Evolutionary conservation across 2,797 vertebrate species (phyloP).

Genomic region (Phoxinus dragarum): DNA sequence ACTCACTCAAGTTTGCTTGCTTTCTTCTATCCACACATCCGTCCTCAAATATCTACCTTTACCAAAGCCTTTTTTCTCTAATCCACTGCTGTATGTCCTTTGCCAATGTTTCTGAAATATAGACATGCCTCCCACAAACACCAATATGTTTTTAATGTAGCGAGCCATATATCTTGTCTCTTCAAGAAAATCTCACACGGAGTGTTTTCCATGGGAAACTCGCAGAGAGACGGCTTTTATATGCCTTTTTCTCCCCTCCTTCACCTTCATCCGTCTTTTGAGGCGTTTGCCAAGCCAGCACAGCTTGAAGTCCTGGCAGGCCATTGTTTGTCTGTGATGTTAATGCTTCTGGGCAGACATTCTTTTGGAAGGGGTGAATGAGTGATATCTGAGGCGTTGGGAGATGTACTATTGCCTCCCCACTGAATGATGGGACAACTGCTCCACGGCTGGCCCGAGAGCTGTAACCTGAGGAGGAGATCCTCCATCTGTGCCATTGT

Average conservation of each 20-base stretch:
- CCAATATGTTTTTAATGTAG: slow-evolving; percentile 76
- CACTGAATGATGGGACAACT: slow-evolving; percentile 76
- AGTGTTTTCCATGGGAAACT: slow-evolving; percentile 71
- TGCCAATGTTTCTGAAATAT: slow-evolving; percentile 47
- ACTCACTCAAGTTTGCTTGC: slow-evolving; percentile 40
- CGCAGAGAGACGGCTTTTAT: slow-evolving; percentile 65
- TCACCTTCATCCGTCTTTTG: slow-evolving; percentile 62
- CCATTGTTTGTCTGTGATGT: slow-evolving; percentile 60
- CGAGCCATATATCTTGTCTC: slow-evolving; percentile 56
- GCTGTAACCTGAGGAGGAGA: slow-evolving; percentile 70
- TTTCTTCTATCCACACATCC: slow-evolving; percentile 12
- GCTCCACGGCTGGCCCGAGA: slow-evolving; percentile 48
- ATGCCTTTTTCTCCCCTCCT: slow-evolving; percentile 57
- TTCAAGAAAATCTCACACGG: slow-evolving; percentile 50
- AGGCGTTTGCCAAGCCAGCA: slow-evolving; percentile 60
- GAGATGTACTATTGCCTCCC: slow-evolving; percentile 63
- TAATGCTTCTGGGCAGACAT: slow-evolving; percentile 64
- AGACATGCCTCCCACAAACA: slow-evolving; percentile 68
- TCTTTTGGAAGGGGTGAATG: slow-evolving; percentile 69
- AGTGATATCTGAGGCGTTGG: slow-evolving; percentile 73
- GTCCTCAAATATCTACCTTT: slow-evolving; percentile 33
- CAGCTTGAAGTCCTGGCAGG: slow-evolving; percentile 60
- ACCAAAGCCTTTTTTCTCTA: slow-evolving; percentile 17
- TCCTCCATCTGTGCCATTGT: slow-evolving; percentile 66
- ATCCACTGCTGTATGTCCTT: slow-evolving; percentile 25